Evolutionary conservation across 1,140 invertebrate species (phyloP).

Genomic region (Drosophila suzukii): DNA sequence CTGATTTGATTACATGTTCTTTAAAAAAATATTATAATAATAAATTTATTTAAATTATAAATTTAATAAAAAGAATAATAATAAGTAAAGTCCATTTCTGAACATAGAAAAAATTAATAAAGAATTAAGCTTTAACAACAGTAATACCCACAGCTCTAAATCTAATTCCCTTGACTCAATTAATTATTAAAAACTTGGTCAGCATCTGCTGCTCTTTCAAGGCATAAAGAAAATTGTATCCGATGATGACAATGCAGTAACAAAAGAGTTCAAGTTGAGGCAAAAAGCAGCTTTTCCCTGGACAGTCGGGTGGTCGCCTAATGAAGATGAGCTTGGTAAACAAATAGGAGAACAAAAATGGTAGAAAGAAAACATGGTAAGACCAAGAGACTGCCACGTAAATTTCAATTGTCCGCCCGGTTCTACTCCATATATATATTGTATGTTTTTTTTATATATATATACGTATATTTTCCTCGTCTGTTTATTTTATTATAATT

Average conservation of each 20-base stretch:
- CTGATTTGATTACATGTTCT: not conserved
- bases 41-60: not conserved
- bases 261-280: conserved; percentile 48
- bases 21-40: too few species aligned
- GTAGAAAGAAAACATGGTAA: conserved; percentile 52
- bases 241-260: conserved; percentile 43
- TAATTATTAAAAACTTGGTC: conserved; percentile 27
- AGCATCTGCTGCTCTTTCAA: conserved; percentile 13
- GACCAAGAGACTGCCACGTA: conserved; percentile 66
- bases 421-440: conserved; percentile 28
- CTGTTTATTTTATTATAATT: conserved; percentile 81
- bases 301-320: conserved; percentile 50
- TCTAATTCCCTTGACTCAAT: conserved; percentile 19
- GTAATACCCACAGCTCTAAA: not conserved
- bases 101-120: too few species aligned
- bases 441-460: conserved; percentile 4
- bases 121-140: too few species aligned
- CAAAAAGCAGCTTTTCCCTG: conserved; percentile 38
- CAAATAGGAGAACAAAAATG: conserved; percentile 23
- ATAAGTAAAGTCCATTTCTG: too few species aligned
- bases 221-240: conserved; percentile 13
- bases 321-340: conserved; percentile 53
- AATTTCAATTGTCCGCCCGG: conserved; percentile 75
- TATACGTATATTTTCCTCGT: conserved; percentile 7
- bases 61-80: not conserved